phyloP scores from a whole-genome alignment of 2,113 vertebrate genomes.

The Andinoacara biseriatus region DNA sequence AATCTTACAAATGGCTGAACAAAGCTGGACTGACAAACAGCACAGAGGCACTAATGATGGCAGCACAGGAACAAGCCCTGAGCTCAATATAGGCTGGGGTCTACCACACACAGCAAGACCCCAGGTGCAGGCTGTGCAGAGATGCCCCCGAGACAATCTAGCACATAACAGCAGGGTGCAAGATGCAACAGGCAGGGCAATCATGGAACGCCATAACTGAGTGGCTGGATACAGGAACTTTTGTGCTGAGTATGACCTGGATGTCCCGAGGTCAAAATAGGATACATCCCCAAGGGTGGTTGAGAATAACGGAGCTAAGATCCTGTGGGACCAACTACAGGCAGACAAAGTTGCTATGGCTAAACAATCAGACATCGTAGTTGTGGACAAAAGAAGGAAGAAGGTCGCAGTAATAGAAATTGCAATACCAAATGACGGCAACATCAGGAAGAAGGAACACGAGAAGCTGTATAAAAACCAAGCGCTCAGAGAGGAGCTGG shows the following conservation, averaged over 20 bases:
- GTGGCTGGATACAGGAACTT: not conserved
- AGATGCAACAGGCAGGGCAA: not conserved
- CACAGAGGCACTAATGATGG: no score
- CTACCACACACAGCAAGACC: no score
- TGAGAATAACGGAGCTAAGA: no score
- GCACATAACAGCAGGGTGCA: not conserved
- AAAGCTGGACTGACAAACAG: no score
- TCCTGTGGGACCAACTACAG: no score
- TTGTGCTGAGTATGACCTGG: not conserved
- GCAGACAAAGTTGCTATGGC: not conserved
- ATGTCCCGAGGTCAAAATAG: not conserved
- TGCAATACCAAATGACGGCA: not conserved
- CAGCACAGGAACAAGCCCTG: no score
- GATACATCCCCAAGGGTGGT: not conserved
- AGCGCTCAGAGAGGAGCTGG: not conserved
- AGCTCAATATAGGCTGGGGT: no score
- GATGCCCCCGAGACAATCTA: not conserved
- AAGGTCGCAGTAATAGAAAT: no score
- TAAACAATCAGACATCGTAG: not conserved
- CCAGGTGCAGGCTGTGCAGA: not conserved
- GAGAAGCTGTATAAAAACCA: not conserved
- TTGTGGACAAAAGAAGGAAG: no score
- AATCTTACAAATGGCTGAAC: no score
- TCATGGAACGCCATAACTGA: no score
- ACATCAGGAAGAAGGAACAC: slow-evolving; percentile 2